A percentile compares a stretch with the other conserved stretches of the same genome.
Evolutionary conservation across 2,113 vertebrate species (phyloP).

Genomic region (Microtus ochrogaster): DNA sequence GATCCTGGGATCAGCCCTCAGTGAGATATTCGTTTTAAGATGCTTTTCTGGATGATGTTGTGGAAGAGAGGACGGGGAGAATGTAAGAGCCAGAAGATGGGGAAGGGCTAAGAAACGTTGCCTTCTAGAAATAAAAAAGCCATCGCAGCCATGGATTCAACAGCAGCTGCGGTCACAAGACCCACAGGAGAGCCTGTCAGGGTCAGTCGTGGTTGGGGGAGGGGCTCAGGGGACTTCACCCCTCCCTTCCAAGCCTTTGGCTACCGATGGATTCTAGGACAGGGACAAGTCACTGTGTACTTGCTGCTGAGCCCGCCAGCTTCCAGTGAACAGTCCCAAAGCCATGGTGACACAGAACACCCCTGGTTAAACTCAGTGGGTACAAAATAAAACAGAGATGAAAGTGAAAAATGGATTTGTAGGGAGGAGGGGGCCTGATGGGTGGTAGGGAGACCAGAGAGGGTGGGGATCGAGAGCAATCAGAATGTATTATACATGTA

Average conservation of each 20-base stretch:
- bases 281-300: background rate
- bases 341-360: background rate
- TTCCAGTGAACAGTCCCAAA: no score
- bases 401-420: background rate
- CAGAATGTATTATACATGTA: background rate
- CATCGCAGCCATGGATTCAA: background rate
- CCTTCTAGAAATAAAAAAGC: no score
- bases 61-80: background rate
- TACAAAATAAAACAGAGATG: background rate
- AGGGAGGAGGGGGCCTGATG: background rate
- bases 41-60: background rate
- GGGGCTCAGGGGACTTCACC: background rate
- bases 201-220: background rate
- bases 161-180: background rate
- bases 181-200: background rate
- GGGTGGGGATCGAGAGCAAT: background rate
- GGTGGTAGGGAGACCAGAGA: background rate
- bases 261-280: background rate
- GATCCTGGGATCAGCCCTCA: background rate
- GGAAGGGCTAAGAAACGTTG: no score
- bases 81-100: background rate
- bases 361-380: background rate
- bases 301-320: background rate
- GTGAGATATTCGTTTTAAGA: background rate
- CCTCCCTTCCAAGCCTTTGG: background rate